phyloP scores from a whole-genome alignment of 2,113 vertebrate species.

The Phainopepla nitens region DNA sequence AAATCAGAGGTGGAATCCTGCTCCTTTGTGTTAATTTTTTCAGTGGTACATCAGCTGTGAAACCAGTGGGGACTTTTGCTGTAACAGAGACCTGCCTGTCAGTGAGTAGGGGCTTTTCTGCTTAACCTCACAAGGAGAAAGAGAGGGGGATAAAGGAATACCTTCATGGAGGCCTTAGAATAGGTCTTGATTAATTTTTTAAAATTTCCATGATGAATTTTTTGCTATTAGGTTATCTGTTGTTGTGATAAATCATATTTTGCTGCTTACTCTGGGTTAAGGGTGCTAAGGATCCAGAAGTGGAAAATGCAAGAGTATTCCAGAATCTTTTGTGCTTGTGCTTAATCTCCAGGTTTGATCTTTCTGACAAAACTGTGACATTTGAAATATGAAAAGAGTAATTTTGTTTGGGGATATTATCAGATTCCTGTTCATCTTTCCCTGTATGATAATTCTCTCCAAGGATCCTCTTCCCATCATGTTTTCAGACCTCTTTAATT shows the following conservation, averaged over 20 bases:
- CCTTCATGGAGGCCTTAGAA: not conserved
- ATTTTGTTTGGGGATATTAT: not conserved
- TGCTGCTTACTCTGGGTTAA: not conserved
- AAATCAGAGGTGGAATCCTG: not conserved
- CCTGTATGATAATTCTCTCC: not conserved
- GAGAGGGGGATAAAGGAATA: not conserved
- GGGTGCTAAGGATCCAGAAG: not conserved
- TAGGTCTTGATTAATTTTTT: not conserved
- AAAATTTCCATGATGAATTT: not conserved
- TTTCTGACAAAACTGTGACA: not conserved
- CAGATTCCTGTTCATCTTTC: not conserved
- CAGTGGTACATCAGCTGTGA: not conserved
- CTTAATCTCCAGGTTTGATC: not conserved
- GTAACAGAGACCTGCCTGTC: not conserved
- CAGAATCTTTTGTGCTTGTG: not conserved
- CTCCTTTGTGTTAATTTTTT: not conserved
- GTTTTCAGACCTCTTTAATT: not conserved
- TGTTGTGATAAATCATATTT: not conserved
- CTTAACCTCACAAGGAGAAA: not conserved
- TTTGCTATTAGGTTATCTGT: not conserved
- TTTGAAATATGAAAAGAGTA: not conserved
- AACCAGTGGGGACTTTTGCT: not conserved
- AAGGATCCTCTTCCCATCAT: not conserved
- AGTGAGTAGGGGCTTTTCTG: not conserved
- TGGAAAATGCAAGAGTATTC: not conserved